Evolutionary conservation across 2,888 invertebrate genomes (phyloP), one percentile per base, ranked within the genome.

Genomic region (Lymantria dispar): DNA sequence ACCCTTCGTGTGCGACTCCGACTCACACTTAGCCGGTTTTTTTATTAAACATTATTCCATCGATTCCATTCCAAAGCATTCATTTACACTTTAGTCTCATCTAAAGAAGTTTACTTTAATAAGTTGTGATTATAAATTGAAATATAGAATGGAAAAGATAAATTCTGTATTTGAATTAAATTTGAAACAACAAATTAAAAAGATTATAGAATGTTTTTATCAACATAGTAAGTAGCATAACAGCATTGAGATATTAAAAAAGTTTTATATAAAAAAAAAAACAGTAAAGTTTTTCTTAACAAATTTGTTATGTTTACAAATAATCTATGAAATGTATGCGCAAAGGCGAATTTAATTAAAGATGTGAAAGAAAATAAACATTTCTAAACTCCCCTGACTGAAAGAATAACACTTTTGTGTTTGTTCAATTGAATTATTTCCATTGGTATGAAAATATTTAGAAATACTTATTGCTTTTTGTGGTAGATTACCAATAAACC

Each of bases 261-360:
- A 45, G n/a, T 45, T 48, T 37, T 29, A 30, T n/a, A n/a, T 46
- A 12, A 50, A 43, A 14, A 43, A 31, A 41, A 30, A 50, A 15
- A 13, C 15, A 14, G 31, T 12, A 29, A 13, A 37, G 37, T 46
- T 38, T 39, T 43, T 8, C 22, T 38, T 13, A 31, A 31, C 46
- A 47, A 47, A 22, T 43, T 43, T 12, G 13, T 11, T 7, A 43
- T 43, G 40, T 50, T 46, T 47, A 43, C 43, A 39, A 43, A 51
- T 33, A 47, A 51, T 45, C 49, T 54, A 54, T 62, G 15, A 60
- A 58, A 52, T 38, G 43, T 36, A 36, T 22, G 43, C 50, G 47
- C 29, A 45, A 57, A 66, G 48, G 53, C 54, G 52, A 60, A 60
- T 56, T 52, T 47, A 54, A 66, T 66, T 66, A 60, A 37, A 12